Evolutionary conservation across 2,113 vertebrate genomes (phyloP).

Genomic region (Eulacestoma nigropectus): DNA sequence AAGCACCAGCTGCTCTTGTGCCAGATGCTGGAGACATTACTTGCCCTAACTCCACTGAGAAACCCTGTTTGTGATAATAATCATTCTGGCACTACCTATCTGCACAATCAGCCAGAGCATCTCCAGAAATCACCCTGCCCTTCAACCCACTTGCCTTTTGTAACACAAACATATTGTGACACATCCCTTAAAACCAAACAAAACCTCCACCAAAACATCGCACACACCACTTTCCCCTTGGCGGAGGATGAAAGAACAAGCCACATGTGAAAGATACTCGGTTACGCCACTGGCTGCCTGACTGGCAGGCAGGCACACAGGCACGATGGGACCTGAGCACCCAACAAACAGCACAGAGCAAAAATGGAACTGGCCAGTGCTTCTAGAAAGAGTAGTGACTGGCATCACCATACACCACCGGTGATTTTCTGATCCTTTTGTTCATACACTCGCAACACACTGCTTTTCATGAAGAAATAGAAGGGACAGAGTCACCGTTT

Average conservation of each 20-base stretch:
- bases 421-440: neutral
- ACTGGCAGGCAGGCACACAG: neutral
- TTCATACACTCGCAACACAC: neutral
- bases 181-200: slow-evolving; percentile 5
- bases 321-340: neutral
- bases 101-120: slow-evolving; percentile 21
- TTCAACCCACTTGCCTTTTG: slow-evolving; percentile 45
- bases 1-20: slow-evolving; percentile 5
- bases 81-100: neutral
- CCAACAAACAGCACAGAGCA: neutral
- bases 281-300: neutral
- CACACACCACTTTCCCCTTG: neutral
- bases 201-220: neutral
- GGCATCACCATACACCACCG: neutral
- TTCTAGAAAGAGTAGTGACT: neutral
- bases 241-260: slow-evolving; percentile 26
- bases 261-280: neutral
- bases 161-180: slow-evolving; percentile 42
- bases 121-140: slow-evolving; percentile 47
- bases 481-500: neutral
- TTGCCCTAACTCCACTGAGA: neutral
- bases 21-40: slow-evolving; percentile 4
- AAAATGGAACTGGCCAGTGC: neutral
- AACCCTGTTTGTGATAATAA: neutral
- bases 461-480: neutral